Evolutionary conservation across 2,113 vertebrate genomes (phyloP), one percentile per base, ranked within the genome.

Genomic region (Puffinus mauretanicus): DNA sequence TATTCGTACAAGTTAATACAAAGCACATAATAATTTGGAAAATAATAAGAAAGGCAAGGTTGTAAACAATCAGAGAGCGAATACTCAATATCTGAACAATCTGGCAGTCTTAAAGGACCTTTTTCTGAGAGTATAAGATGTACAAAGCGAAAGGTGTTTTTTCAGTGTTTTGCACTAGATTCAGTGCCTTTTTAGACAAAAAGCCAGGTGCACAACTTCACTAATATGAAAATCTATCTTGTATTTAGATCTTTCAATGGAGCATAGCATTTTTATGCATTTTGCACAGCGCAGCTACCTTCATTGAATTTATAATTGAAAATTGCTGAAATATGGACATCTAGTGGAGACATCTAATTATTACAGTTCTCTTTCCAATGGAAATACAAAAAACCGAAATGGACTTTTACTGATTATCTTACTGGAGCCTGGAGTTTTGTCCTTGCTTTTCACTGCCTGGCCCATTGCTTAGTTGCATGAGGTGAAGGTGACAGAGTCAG

Each of bases 281-380:
- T 64, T 36, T 40, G 55, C 73, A 51, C 17, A 16, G 36, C 38
- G 54, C 73, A 60, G 67, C 49, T 16, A 13, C 3, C 3, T 9
- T 21, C 30, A 40, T 7, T 2, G 38, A 19, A 79, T 55, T 60
- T 38, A 4, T 1, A 1, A 27, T 4, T 73, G 76, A 98, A 98
- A 97, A 88, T 57, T 97, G 97, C 98, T 97, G 94, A 96, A 97
- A 98, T 72, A 38, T 27, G 86, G 71, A 97, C 98, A 98, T 96
- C 98, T 98, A 97, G 97, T 96, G 98, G 98, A 46, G 67, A 34
- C 44, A 49, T 4, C 20, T 44, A 6, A 4, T 55, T 19, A 51
- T 14, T 16, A 26, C 94, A 40, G n/a, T 4, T 83, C 47, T 20
- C 38, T 24, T 66, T 36, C 46, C 67, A 7, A 0, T 2, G 3